Evolutionary conservation across 2,113 vertebrate species (phyloP).

Genomic region (Hippoglossus stenolepis): DNA sequence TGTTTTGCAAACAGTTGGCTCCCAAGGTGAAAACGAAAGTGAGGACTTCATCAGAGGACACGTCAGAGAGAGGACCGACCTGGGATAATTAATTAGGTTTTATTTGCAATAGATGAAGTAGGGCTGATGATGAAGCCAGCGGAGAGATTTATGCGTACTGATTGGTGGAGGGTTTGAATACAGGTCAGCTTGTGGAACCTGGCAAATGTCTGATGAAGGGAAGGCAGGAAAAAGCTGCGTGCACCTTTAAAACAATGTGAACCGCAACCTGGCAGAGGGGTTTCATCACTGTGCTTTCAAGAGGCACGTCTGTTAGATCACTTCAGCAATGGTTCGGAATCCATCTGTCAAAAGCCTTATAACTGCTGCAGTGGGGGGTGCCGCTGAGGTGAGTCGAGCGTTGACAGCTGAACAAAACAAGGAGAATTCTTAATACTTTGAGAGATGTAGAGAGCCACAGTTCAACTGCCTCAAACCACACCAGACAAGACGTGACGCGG

Average conservation of each 20-base stretch:
- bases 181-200: slow-evolving; percentile 52
- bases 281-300: slow-evolving; percentile 49
- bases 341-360: not conserved
- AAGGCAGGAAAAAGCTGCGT: slow-evolving; percentile 11
- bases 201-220: slow-evolving; percentile 29
- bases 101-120: slow-evolving; percentile 4
- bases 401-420: not conserved
- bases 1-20: not conserved
- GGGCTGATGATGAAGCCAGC: not conserved
- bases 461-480: no score
- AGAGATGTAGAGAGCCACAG: not conserved
- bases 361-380: slow-evolving; percentile 1
- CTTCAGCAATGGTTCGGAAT: not conserved
- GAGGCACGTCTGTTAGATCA: not conserved
- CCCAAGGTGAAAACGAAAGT: not conserved
- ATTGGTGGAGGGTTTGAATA: slow-evolving; percentile 54
- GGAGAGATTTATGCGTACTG: slow-evolving; percentile 52
- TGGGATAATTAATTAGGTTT: slow-evolving; percentile 25
- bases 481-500: no score
- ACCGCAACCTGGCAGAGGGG: slow-evolving; percentile 13
- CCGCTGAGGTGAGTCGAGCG: not conserved
- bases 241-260: slow-evolving; percentile 11
- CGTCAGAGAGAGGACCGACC: not conserved
- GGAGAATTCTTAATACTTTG: not conserved
- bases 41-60: not conserved